Conservation (phyloP, 2,113 vertebrate species). For the Heterotilapia buettikoferi region DNA sequence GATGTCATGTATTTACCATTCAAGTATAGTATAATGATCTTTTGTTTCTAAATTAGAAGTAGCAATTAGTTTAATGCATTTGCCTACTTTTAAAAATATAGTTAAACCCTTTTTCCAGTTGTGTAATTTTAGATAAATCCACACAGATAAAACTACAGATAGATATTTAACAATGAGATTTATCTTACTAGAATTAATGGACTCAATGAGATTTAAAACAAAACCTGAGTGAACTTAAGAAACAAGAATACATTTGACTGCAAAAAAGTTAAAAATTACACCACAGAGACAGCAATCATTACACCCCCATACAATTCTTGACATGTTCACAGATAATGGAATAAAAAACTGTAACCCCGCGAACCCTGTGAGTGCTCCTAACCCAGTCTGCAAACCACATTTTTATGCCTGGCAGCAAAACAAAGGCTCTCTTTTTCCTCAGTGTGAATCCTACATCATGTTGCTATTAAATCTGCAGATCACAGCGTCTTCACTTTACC, state of each 20-base stretch:
- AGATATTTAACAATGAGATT: background rate
- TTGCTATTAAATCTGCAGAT: background rate
- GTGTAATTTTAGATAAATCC: background rate
- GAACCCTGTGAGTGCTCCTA: background rate
- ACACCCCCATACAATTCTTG: background rate
- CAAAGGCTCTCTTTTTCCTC: background rate
- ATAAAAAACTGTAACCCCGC: background rate
- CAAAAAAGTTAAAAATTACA: background rate
- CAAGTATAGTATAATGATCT: background rate
- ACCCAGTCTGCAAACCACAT: background rate
- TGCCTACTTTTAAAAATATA: background rate
- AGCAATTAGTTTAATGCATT: background rate
- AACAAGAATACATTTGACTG: background rate
- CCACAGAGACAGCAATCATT: background rate
- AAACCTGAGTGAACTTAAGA: background rate
- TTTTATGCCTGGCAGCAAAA: background rate
- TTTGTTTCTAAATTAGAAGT: background rate
- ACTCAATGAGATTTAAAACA: background rate
- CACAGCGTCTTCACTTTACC: background rate
- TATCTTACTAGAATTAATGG: background rate
- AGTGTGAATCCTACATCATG: background rate
- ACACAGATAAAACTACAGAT: background rate
- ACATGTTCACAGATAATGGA: background rate
- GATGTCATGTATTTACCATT: background rate
- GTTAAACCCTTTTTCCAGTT: background rate